Percentiles rank a stretch among this genome's conserved stretches.
phyloP scores from a whole-genome alignment of 2,113 vertebrate species.

The Dermatemys mawii region DNA sequence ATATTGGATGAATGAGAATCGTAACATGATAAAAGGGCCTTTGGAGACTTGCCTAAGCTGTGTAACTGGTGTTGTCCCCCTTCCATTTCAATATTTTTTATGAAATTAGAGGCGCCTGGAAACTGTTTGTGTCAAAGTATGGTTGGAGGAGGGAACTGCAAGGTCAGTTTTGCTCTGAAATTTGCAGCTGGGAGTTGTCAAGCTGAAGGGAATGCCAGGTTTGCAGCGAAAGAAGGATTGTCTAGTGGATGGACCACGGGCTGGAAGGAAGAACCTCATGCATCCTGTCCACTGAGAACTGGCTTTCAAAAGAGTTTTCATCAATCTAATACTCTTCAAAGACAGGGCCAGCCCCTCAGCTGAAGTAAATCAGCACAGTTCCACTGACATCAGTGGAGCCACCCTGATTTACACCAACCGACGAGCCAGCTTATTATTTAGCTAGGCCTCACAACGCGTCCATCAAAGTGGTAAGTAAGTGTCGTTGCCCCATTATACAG shows the following conservation, averaged over 20 bases:
- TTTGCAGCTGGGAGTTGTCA: neutral
- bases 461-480: neutral
- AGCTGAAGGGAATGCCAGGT: neutral
- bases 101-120: neutral
- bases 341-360: neutral
- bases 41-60: neutral
- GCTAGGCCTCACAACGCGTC: neutral
- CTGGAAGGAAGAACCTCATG: neutral
- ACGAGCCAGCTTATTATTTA: neutral
- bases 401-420: neutral
- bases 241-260: neutral
- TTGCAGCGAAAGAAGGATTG: neutral
- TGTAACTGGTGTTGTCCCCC: neutral
- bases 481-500: neutral
- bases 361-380: neutral
- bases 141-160: neutral
- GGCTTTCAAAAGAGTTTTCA: neutral
- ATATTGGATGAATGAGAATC: slow-evolving; percentile 24
- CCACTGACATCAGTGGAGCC: neutral
- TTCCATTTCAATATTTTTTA: neutral
- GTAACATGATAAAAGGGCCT: neutral
- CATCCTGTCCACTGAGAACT: neutral
- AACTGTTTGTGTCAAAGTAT: neutral
- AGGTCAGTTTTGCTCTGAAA: neutral
- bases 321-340: neutral